Evolutionary conservation across 2,888 invertebrate genomes (phyloP).

Genomic region (Drosophila picticornis): DNA sequence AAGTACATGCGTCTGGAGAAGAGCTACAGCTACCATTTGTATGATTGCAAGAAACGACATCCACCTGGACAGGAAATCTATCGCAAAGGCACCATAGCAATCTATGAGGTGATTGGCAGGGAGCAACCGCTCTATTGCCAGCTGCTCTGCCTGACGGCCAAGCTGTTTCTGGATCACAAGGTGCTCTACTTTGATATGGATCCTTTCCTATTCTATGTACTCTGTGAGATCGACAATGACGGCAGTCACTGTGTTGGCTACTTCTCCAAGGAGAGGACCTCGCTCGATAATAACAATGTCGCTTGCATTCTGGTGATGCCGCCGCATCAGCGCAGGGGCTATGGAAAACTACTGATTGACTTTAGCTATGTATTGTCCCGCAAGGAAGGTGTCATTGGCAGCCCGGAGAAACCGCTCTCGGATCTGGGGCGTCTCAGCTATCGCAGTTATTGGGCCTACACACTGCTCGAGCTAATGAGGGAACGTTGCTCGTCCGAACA

Average conservation of each 20-base stretch:
- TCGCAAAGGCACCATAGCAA: conserved; percentile 96
- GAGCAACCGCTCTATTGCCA: conserved; percentile 98
- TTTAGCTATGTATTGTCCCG: conserved; percentile 99
- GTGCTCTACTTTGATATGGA: conserved; percentile 99
- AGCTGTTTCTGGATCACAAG: conserved; percentile 98
- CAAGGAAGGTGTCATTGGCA: conserved; percentile 96
- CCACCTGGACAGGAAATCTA: conserved; percentile 99
- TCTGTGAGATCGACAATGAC: conserved; percentile 93
- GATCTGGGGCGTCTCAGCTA: conserved; percentile 98
- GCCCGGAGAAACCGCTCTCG: conserved; percentile 98
- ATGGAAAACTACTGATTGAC: conserved; percentile 97
- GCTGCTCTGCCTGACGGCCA: conserved; percentile 97
- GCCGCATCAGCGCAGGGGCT: conserved; percentile 98
- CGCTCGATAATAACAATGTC: conserved; percentile 96
- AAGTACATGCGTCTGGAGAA: conserved; percentile 98
- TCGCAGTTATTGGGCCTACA: conserved; percentile 99
- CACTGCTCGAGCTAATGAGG: conserved; percentile 94
- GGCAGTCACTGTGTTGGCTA: conserved; percentile 98
- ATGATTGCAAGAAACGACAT: conserved; percentile 94
- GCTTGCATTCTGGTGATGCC: conserved; percentile 99
- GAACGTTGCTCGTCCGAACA: conserved; percentile 92
- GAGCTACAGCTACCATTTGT: conserved; percentile 94
- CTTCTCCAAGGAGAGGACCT: conserved; percentile 99
- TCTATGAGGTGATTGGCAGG: conserved; percentile 98
- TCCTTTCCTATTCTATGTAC: conserved; percentile 97